Evolutionary conservation across 2,888 invertebrate genomes (phyloP).

Genomic region (Muschampia plurimacula): DNA sequence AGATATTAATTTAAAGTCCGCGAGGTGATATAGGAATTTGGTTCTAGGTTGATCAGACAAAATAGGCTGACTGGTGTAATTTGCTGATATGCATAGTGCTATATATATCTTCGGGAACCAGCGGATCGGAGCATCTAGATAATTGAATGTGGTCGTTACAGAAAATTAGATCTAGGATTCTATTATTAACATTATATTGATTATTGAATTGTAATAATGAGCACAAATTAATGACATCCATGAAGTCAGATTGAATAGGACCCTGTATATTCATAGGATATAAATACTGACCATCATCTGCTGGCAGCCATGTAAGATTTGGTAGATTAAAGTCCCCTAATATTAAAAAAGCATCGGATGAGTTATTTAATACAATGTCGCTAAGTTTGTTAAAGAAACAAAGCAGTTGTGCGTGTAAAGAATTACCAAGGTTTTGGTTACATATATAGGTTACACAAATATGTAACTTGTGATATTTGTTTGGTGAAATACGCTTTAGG

Average conservation of each 20-base stretch:
- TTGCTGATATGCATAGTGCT: background rate
- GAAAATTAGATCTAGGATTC: slow-evolving; percentile 9
- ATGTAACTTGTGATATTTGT: background rate
- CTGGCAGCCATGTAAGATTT: background rate
- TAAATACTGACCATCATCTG: background rate
- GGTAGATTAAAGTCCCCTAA: slow-evolving; percentile 11
- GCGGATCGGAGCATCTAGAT: background rate
- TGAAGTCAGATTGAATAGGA: background rate
- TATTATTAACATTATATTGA: slow-evolving; percentile 3
- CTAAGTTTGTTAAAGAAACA: background rate
- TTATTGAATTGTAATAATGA: slow-evolving; percentile 11
- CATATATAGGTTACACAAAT: slow-evolving; percentile 30
- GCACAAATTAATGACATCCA: background rate
- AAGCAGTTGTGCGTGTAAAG: slow-evolving; percentile 3
- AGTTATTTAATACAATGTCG: background rate
- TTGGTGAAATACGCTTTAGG: background rate
- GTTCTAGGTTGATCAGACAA: background rate
- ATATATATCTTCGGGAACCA: slow-evolving; percentile 1
- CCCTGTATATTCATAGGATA: slow-evolving; percentile 1
- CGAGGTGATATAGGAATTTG: slow-evolving; percentile 2
- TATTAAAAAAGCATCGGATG: slow-evolving; percentile 1
- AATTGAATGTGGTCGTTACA: slow-evolving; percentile 4
- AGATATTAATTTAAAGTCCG: slow-evolving; percentile 5
- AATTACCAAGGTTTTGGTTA: slow-evolving; percentile 15
- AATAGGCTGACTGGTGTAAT: background rate